Evolutionary conservation across 1,140 invertebrate genomes (phyloP), one percentile per base, ranked within the genome.

Genomic region (Proctacanthus coquilletti): DNA sequence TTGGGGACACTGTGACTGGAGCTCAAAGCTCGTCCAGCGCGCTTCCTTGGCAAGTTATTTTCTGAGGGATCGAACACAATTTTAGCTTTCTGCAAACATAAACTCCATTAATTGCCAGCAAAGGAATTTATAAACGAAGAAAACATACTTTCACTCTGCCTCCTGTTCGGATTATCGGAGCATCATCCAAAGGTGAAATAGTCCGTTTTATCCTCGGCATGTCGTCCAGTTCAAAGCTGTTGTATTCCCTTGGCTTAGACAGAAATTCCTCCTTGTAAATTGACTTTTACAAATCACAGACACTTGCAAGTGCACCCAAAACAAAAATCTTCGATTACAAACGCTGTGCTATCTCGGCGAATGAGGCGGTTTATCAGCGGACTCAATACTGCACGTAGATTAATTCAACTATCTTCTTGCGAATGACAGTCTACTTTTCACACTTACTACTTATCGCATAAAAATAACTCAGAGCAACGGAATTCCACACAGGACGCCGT

Each of bases 41-140:
- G 8, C 41, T 68, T 71, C n/a, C n/a, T n/a, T 3, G 70, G 69
- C 14, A 73, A 46, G 49, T 72, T 65, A 41, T 68, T 72, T 39
- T 75, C 72, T 1, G 72, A 75, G 18, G 72, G 72, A 53, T 75
- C 72, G 43, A 74, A 74, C 1, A 75, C 71, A 46, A 72, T 72
- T 44, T 71, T 74, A 9, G 23, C 23, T 27, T 27, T 27, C 23
- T 27, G 23, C 8, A 27, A 27, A 27, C 13, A 8, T 9, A 27
- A 27, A 9, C 8, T 27, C 13, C 23, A 13, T 27, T 27, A 27
- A 8, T 27, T 27, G 13, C 8, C 13, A 13, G 8, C 23, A 27
- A 27, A 27, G 13, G 8, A 8, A 27, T 13, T 8, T 27, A 9
- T 27, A 9, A 8, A 9, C 13, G 23, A 8, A 27, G 23, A n/a